Evolutionary conservation across 2,797 vertebrate species (phyloP), one percentile per base, ranked within the genome.

Genomic region (Phalloptychus januarius): DNA sequence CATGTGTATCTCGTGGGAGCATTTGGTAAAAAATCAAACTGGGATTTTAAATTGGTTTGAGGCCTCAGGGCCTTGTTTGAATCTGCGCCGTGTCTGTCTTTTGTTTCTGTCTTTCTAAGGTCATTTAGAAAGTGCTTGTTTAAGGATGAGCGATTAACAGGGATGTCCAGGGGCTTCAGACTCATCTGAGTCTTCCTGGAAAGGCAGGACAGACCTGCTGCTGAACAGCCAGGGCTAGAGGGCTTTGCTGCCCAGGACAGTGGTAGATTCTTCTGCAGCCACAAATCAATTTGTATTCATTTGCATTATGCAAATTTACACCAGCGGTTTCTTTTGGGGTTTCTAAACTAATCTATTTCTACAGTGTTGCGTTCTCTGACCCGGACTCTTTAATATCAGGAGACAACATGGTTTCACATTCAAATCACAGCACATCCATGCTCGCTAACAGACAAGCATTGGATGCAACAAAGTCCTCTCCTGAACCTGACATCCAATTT

Each of bases 401-500:
- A 88, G 85, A 91, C 87, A 92, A 84, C 79, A 84, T 82, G 87
- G 85, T 91, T 86, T 79, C 88, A 83, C 80, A 77, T 83, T 91
- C 85, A 89, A 88, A 89, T 74, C 79, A 79, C 31, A 36, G 58
- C 79, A 85, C 86, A 65, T 79, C 80, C 87, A 83, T 83, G 71
- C 81, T 83, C 15, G 42, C 72, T 28, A 83, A 91, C 86, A 91
- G 88, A 90, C 89, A 86, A 83, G 80, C 85, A 83, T 88, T 91
- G 65, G 46, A 85, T 89, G 92, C 92, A 93, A 91, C 91, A 94
- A 94, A 93, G 91, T 93, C 93, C 91, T 93, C 88, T 81, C 81
- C 86, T 94, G 92, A 93, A 93, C 93, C 91, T 92, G 90, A 94
- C 92, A 92, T 94, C 90, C 90, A 94, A 92, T 94, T 94, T 92